Evolutionary conservation across 1,140 invertebrate genomes (phyloP), one percentile per base, ranked within the genome.

Genomic region (Antheraea pernyi): DNA sequence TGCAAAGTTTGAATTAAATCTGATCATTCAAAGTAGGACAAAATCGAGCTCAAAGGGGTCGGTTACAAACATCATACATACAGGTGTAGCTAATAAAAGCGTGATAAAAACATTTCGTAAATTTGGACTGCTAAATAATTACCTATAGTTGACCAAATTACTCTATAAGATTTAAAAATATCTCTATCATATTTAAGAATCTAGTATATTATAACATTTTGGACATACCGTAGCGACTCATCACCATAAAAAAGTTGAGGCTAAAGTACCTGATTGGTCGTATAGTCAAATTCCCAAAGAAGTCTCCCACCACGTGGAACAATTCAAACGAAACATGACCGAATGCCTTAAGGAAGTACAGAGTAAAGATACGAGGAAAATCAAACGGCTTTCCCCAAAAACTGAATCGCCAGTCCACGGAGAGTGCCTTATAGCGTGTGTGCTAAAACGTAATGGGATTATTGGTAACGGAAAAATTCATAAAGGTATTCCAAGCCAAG

Each of bases 331-430:
- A 22, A 91, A 91, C 65, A 90, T 91, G 88, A 78, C 79, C 0
- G 88, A 91, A 69, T 91, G 89, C 63, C 69, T 91, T 0, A 88
- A 86, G 36, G 89, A 89, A 68, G 87, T 90, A 0, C 87, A 90
- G 39, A 69, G 71, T 0, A 84, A 76, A 0, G 84, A 89, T 59
- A 87, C 81, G 59, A 79, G 82, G n/a, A 53, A 73, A 2, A 66
- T 89, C 0, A 84, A 82, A 70, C 73, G 83, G 6, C 59, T 91
- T 13, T 91, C 89, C 0, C 89, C 88, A 7, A 85, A 78, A 48
- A 80, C 69, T n/a, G 86, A 88, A 5, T 90, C 87, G 5, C 89
- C 89, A 0, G 73, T 91, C 7, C 87, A 91, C 65, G 88, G 86
- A 0, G 86, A 91, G 66, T 91, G 89, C 61, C 78, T 91, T 0